Evolutionary conservation across 2,797 vertebrate genomes (phyloP).

Genomic region (Neostethus bicornis): DNA sequence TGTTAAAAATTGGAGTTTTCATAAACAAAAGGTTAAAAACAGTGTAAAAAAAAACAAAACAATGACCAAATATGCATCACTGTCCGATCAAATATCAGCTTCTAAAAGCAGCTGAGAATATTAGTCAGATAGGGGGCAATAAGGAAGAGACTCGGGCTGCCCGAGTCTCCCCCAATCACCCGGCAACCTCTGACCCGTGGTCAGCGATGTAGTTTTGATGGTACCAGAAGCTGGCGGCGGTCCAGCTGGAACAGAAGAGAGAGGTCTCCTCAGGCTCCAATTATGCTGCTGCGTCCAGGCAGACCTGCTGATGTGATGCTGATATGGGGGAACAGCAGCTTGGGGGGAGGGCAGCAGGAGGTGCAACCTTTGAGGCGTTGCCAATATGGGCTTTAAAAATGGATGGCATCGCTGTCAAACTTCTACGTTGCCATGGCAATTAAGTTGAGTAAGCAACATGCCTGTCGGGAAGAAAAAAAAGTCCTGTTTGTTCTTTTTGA

Average conservation of each 20-base stretch:
- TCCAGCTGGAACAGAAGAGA: slow-evolving; percentile 71
- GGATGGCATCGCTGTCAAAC: slow-evolving; percentile 69
- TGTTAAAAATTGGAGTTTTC: too few species aligned
- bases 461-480: slow-evolving; percentile 34
- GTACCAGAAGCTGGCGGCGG: slow-evolving; percentile 55
- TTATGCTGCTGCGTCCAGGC: slow-evolving; percentile 67
- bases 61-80: too few species aligned
- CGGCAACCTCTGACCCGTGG: slow-evolving; percentile 63
- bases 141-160: too few species aligned
- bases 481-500: slow-evolving; percentile 52
- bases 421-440: slow-evolving; percentile 62
- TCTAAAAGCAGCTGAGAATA: too few species aligned
- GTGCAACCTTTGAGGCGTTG: slow-evolving; percentile 76
- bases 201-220: slow-evolving; percentile 63
- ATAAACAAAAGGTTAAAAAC: too few species aligned
- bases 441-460: slow-evolving; percentile 22
- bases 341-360: slow-evolving; percentile 76
- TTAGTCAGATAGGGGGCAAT: too few species aligned
- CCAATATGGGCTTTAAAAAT: slow-evolving; percentile 80
- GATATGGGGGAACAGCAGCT: slow-evolving; percentile 80
- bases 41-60: too few species aligned
- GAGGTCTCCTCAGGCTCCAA: slow-evolving; percentile 70
- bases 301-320: slow-evolving; percentile 72
- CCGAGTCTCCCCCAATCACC: too few species aligned
- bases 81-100: too few species aligned